phyloP scores from a whole-genome alignment of 2,797 vertebrate genomes.

The Coregonus suidteri region DNA sequence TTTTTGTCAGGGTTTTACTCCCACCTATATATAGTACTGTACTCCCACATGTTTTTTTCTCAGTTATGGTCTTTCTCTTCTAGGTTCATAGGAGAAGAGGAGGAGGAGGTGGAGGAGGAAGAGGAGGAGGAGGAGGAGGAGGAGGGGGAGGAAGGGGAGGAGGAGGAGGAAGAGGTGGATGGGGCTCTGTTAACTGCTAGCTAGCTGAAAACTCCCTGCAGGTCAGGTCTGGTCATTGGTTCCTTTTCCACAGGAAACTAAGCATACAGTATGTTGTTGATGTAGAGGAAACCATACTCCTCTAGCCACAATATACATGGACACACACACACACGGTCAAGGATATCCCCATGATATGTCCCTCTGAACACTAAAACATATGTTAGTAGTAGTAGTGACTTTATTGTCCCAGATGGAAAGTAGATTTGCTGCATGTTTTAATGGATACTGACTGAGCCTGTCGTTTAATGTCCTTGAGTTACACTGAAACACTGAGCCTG shows the following conservation, averaged over 20 bases:
- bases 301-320: constrained; percentile 1
- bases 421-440: too few species aligned
- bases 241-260: constrained; percentile 26
- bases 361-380: constrained; percentile 25
- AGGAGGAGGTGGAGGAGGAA: too few species aligned
- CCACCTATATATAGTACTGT: too few species aligned
- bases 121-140: too few species aligned
- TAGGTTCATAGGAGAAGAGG: too few species aligned
- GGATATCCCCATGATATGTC: background rate
- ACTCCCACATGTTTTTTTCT: too few species aligned
- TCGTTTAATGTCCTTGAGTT: constrained; percentile 16
- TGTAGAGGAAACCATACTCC: constrained; percentile 25
- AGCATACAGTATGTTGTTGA: background rate
- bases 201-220: background rate
- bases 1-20: too few species aligned
- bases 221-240: constrained; percentile 37
- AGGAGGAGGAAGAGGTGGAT: background rate
- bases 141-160: too few species aligned
- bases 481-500: constrained; percentile 12
- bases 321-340: background rate
- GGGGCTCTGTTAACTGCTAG: constrained; percentile 5
- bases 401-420: too few species aligned
- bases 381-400: constrained; percentile 11
- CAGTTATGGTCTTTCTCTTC: too few species aligned
- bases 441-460: too few species aligned